phyloP scores from a whole-genome alignment of 2,797 vertebrate species.

The Myotis planiceps region DNA sequence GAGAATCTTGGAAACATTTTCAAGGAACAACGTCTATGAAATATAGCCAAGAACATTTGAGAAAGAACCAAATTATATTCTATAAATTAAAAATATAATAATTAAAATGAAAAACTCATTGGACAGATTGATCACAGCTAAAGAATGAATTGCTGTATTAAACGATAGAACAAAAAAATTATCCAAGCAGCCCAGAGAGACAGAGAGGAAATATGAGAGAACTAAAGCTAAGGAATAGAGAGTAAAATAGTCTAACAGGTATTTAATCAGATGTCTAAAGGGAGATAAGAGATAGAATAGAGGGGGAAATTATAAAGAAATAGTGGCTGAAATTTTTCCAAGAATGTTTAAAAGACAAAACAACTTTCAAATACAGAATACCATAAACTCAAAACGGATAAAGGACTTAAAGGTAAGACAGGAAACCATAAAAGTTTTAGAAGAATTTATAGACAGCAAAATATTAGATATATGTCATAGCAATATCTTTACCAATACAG shows the following conservation, averaged over 20 bases:
- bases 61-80: slow-evolving; percentile 13
- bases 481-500: too few species aligned
- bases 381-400: too few species aligned
- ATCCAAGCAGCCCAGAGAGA: neutral
- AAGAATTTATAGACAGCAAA: too few species aligned
- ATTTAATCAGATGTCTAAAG: slow-evolving; percentile 13
- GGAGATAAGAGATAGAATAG: neutral
- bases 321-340: neutral
- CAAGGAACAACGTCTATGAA: slow-evolving; percentile 43
- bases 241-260: neutral
- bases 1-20: slow-evolving; percentile 31
- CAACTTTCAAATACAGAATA: slow-evolving; percentile 37
- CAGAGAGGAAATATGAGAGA: neutral
- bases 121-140: slow-evolving; percentile 34
- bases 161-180: slow-evolving; percentile 4
- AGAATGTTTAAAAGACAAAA: slow-evolving; percentile 19
- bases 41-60: neutral
- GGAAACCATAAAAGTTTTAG: too few species aligned
- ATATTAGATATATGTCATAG: too few species aligned
- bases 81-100: slow-evolving; percentile 48
- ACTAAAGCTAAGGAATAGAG: neutral
- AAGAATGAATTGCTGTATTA: neutral
- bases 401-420: too few species aligned
- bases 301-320: neutral
- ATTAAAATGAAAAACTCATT: slow-evolving; percentile 56